phyloP scores from a whole-genome alignment of 2,797 vertebrate species.

The Galaxias olidus region DNA sequence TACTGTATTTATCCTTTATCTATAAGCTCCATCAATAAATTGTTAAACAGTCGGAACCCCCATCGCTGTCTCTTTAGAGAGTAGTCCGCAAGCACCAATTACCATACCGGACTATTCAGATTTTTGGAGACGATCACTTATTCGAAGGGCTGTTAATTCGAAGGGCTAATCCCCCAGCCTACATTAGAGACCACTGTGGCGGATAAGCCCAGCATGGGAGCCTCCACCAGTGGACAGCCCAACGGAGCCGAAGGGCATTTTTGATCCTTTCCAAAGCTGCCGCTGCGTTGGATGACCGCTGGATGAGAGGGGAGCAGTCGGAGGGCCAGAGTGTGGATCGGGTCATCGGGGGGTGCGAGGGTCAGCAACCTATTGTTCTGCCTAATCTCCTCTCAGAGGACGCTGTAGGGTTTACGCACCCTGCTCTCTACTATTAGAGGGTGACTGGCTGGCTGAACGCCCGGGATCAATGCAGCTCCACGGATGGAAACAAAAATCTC shows the following conservation, averaged over 20 bases:
- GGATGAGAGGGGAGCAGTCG: background rate
- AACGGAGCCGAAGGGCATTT: too few species aligned
- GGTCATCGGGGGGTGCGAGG: constrained; percentile 6
- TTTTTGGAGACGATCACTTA: background rate
- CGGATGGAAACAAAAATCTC: background rate
- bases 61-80: background rate
- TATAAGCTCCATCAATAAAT: background rate
- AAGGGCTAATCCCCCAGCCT: too few species aligned
- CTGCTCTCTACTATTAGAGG: background rate
- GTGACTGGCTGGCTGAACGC: background rate
- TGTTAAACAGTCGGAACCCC: constrained; percentile 1
- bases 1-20: background rate
- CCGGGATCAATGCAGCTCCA: background rate
- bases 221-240: background rate
- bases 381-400: background rate
- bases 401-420: background rate
- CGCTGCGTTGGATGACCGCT: background rate
- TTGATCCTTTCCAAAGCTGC: background rate
- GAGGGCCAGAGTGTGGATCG: background rate
- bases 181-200: too few species aligned
- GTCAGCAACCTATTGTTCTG: background rate
- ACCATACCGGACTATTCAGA: background rate
- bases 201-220: background rate
- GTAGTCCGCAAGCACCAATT: too few species aligned
- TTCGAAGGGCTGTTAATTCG: background rate